Evolutionary conservation across 2,888 invertebrate species (phyloP).

Genomic region (Aphidoletes aphidimyza): DNA sequence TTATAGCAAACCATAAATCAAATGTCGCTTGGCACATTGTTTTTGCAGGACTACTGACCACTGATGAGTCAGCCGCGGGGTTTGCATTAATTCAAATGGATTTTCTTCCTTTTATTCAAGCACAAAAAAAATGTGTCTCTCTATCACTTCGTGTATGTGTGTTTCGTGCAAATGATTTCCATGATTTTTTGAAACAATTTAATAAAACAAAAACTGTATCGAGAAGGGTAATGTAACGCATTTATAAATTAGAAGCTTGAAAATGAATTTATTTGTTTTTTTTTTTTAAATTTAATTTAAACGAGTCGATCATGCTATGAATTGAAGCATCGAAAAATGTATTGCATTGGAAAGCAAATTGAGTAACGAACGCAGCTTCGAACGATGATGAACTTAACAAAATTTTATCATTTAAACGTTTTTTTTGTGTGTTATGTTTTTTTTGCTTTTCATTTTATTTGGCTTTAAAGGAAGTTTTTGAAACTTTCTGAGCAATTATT

Average conservation of each 20-base stretch:
- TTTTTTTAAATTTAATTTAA: not conserved
- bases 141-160: not conserved
- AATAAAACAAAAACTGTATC: no score
- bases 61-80: not conserved
- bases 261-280: not conserved
- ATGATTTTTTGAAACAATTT: no score
- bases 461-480: not conserved
- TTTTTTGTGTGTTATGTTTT: no score
- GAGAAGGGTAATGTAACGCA: not conserved
- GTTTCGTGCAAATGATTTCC: not conserved
- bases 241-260: not conserved
- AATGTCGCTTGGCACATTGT: not conserved
- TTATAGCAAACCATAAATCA: slow-evolving; percentile 10
- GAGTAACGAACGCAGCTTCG: no score
- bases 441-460: not conserved
- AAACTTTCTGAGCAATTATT: no score
- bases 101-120: no score
- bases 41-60: not conserved
- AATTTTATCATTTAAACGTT: not conserved
- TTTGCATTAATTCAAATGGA: no score
- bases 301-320: not conserved
- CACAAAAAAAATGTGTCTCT: no score
- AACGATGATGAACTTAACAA: no score
- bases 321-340: not conserved
- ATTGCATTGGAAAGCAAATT: not conserved